Base-by-base conservation (phyloP, 2,888 invertebrate genomes). In the Chaitophorus viminalis region DNA sequence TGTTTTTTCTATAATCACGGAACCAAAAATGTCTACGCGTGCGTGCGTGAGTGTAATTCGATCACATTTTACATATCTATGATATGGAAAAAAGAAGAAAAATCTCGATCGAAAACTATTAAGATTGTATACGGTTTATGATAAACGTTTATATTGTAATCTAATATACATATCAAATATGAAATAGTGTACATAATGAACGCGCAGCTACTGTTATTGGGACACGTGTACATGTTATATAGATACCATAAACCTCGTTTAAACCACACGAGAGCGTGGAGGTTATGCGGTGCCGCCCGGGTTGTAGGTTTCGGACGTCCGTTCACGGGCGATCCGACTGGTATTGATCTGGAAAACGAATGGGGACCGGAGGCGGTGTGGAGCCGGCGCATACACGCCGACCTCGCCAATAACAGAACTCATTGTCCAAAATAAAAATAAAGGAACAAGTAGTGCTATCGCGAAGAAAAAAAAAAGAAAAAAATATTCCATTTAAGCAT, bases 391-490 rank as follows among this genome's bases (percentile, higher is more conserved):
- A 82, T 33, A 72, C 88, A 88, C 88, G 88, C 82, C 89, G 88
- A 70, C 89, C 88, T 81, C 89, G 88, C 77, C 89, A 76, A 82
- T 82, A 88, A 82, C 88, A 86, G 78, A 89, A 88, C 82, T 85
- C 89, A 76, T 88, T 89, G 88, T 89, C 89, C 68, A 4, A 65
- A 81, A 70, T n/a, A 78, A 85, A 29, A 78, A 74, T 29, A 74
- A 74, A 74, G 36, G 74, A 33, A 74, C 74, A 36, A 33, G 74
- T 36, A 25, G 74, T 36, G 8, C 6, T 36, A 25, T 36, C 36
- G 74, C 74, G 36, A 36, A 21, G 17, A 31, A 29, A 5, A 60
- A 46, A 46, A 14, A 46, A 46, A 46, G 8, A 46, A 46, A 46
- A 46, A 1, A 46, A 14, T 46, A 46, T 46, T 46, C 11, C 0